Conservation (phyloP, 2,888 invertebrate genomes). For the Phengaris alcon region DNA sequence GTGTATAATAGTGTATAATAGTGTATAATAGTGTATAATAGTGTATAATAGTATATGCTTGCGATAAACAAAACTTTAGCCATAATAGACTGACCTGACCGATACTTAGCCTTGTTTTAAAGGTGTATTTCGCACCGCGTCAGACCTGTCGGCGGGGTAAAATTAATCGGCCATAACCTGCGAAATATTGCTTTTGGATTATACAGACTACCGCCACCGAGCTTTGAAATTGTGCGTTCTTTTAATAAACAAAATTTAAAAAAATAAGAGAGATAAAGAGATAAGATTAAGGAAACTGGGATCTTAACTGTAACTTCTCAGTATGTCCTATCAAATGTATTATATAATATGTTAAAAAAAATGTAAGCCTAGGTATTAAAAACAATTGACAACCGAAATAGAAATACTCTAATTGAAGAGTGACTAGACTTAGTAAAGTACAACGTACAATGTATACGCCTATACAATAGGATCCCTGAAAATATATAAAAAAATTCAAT, state of each 20-base stretch:
- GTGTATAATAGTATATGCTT: background rate
- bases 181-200: constrained; percentile 42
- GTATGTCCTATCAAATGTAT: no score
- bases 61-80: background rate
- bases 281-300: no score
- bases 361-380: no score
- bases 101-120: constrained; percentile 35
- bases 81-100: background rate
- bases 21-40: background rate
- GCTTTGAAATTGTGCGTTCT: background rate
- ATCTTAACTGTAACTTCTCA: no score
- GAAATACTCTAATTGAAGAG: no score
- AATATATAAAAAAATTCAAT: no score
- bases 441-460: no score
- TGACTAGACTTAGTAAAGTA: no score
- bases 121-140: constrained; percentile 38
- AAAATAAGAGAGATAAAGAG: background rate
- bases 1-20: no score
- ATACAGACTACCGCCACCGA: background rate
- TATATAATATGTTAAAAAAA: no score
- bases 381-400: no score
- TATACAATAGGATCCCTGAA: no score
- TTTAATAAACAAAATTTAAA: background rate
- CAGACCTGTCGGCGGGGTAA: constrained; percentile 42
- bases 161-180: constrained; percentile 47